phyloP scores from a whole-genome alignment of 2,797 vertebrate species.

The Lithobates pipiens region DNA sequence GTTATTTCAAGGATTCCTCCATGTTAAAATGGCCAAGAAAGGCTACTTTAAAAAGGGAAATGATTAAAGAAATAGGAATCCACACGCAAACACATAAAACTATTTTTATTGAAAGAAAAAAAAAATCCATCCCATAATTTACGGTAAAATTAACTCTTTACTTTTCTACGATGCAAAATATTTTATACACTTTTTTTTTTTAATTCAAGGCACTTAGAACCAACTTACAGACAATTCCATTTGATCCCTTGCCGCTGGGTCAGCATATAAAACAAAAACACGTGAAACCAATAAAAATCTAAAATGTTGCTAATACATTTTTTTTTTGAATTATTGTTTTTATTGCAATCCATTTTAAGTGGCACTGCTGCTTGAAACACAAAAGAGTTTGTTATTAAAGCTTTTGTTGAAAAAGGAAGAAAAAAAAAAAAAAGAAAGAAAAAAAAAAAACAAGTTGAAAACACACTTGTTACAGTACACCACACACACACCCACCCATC shows the following conservation, averaged over 20 bases:
- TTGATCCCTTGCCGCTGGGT: neutral
- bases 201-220: constrained; percentile 49
- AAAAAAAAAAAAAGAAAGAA: neutral
- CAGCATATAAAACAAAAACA: neutral
- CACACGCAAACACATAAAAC: neutral
- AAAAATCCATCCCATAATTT: constrained; percentile 5
- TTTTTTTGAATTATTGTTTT: neutral
- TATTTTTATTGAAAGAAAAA: neutral
- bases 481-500: neutral
- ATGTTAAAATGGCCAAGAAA: too few species aligned
- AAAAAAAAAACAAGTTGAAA: neutral
- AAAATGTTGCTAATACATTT: neutral
- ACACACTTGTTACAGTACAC: constrained; percentile 27
- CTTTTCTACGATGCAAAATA: constrained; percentile 11
- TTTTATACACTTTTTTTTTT: neutral
- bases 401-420: constrained; percentile 21
- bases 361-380: constrained; percentile 37
- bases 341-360: constrained; percentile 46
- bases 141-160: constrained; percentile 14
- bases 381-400: constrained; percentile 51
- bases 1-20: too few species aligned
- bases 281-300: neutral
- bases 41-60: too few species aligned
- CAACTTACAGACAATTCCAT: constrained; percentile 13
- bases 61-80: neutral